Evolutionary conservation across 1,140 invertebrate genomes (phyloP), one percentile per base, ranked within the genome.

Genomic region (Sinella curviseta): DNA sequence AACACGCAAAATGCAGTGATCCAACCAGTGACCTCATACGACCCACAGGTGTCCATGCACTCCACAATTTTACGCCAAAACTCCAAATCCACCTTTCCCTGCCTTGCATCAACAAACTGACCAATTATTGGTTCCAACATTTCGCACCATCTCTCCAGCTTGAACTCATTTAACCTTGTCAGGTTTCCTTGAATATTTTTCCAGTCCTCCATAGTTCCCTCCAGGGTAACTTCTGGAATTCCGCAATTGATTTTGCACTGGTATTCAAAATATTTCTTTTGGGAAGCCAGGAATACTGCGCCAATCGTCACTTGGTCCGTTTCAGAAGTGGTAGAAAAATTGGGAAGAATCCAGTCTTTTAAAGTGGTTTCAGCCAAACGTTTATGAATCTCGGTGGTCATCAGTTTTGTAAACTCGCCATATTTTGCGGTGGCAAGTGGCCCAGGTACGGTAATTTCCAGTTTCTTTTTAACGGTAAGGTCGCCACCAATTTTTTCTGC

Each of bases 51-150:
- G 1, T 73, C 78, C 1, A 17, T 54, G 57, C n/a, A 14, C 33
- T 78, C 12, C 39, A 48, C 39, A 17, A 81, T 75, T 1, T 33
- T 57, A 16, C n/a, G 31, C 80, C 80, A 81, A 48, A 81, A 81
- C 1, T 65, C 33, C n/a, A 60, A 16, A 55, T 80, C 36, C 16
- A 48, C 55, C 17, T 48, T 28, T 14, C 74, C 78, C 24, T 48
- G 17, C 30, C 73, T 80, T 14, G 78, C 74, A n/a, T 77, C 54
- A 16, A 76, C 33, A 80, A 80, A 77, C 31, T 80, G 31, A 8
- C 60, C 57, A 0, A 80, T 33, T 8, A 80, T 54, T 14, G 78
- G 75, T 26, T 65, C 57, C 0, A 80, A 60, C 54, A 80, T 70
- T 26, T 77, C 33, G 20, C 16, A 34, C 78, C 78, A 80, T 16